Base-by-base conservation (phyloP, 2,888 invertebrate genomes). In the Philereme transversata region DNA sequence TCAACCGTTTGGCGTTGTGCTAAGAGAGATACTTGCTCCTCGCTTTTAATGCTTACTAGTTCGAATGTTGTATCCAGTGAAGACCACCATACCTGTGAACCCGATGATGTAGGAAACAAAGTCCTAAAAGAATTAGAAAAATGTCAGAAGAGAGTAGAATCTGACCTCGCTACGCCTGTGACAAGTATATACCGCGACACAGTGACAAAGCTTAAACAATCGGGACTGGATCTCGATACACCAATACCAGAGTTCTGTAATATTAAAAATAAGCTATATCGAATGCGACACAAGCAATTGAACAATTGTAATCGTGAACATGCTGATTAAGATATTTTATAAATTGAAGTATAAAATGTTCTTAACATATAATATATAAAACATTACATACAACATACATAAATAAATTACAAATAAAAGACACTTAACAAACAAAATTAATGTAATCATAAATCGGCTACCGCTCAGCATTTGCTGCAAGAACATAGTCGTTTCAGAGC, bases 1-100 rank as follows among this genome's bases (percentile, higher is more conserved):
- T 35, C 50, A 11, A 46, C 50, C 4, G 50, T 50, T 35, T 60
- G 60, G 60, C 38, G 46, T 6, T 60, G 59, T 49, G 11, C 40
- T 33, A 46, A 35, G 7, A 46, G 51, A 46, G 7, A 46, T 8
- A 38, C 35, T 4, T 57, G 47, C 11, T 5, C 22, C 9, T 51
- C 57, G 1, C 0, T 33, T 4, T 11, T 57, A 46, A 5, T 7
- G 4, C 9, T 46, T 1, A 57, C 8, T 38, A 46, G 4, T 8
- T 6, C 5, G 0, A 51, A 51, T 46, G 40, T 10, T n/a, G 45
- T 57, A 45, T 9, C 4, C 2, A 46, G 34, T 36, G 51, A 46
- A 8, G 51, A 40, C 6, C 7, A 11, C 5, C 57, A 57, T n/a
- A 4, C 5, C 45, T 51, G 57, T n/a, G 5, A 33, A 4, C 57